These are phyloP conservation scores for Amiota minor DNA, from an alignment of 2,888 invertebrate genomes.

Conservation along the genomic window DNA sequence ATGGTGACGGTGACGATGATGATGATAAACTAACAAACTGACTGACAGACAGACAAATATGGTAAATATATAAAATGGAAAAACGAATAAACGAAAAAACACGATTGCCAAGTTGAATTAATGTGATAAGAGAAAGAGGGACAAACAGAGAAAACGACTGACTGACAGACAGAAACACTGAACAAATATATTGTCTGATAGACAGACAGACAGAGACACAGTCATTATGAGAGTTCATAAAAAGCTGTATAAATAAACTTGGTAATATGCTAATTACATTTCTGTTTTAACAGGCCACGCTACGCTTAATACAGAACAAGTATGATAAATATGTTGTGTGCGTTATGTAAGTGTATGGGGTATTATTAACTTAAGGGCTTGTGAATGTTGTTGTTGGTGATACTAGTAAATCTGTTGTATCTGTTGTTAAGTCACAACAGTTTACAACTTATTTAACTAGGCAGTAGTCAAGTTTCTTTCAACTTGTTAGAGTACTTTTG, in stretches of 20 bases:
- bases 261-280: slow-evolving; percentile 28
- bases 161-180: background rate
- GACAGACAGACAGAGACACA: background rate
- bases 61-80: too few relatives aligned
- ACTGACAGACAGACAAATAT: background rate
- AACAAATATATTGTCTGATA: background rate
- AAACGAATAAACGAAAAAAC: background rate
- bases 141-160: slow-evolving; percentile 15
- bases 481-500: too few relatives aligned
- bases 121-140: background rate
- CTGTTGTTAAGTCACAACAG: too few relatives aligned
- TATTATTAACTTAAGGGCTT: slow-evolving; percentile 1
- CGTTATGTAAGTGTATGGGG: background rate
- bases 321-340: background rate
- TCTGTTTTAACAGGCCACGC: background rate
- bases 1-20: too few relatives aligned
- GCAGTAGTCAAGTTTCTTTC: too few relatives aligned
- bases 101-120: too few relatives aligned
- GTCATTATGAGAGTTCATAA: slow-evolving; percentile 17
- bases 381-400: too few relatives aligned
- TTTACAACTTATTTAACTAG: too few relatives aligned
- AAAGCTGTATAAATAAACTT: slow-evolving; percentile 31
- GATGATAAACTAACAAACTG: background rate
- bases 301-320: too few relatives aligned
- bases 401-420: too few relatives aligned